phyloP scores from a whole-genome alignment of 2,797 vertebrate genomes.

The Momotus momota region DNA sequence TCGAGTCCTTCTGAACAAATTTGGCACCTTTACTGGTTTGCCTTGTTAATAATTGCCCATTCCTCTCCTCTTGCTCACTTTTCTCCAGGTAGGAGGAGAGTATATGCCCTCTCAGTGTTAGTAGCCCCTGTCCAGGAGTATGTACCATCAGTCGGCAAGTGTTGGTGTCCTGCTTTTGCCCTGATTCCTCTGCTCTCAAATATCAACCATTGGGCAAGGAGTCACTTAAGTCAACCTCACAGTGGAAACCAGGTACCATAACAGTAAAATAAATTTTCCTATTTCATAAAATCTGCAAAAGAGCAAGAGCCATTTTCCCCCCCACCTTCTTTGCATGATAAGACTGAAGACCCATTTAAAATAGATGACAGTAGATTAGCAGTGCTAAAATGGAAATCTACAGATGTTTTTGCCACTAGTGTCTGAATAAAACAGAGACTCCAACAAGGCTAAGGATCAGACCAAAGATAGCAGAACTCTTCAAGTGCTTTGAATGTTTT shows the following conservation, averaged over 20 bases:
- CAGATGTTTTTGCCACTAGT: conserved; percentile 7
- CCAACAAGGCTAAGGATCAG: conserved; percentile 8
- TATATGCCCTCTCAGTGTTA: neutral
- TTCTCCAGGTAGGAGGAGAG: neutral
- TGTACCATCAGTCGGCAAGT: neutral
- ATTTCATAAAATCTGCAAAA: neutral
- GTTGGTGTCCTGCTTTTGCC: neutral
- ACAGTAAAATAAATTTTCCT: neutral
- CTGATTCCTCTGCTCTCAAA: neutral
- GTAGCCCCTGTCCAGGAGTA: neutral
- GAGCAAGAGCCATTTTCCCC: neutral
- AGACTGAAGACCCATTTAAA: neutral
- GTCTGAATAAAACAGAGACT: conserved; percentile 10
- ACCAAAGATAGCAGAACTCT: conserved; percentile 16
- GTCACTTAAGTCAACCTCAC: neutral
- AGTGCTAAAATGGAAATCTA: neutral
- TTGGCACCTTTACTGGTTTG: neutral
- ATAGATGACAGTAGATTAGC: neutral
- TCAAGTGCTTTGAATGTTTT: conserved; percentile 9
- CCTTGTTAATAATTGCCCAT: neutral
- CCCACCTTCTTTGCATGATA: neutral
- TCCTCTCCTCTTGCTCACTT: neutral
- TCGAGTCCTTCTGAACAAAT: neutral
- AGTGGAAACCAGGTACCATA: neutral
- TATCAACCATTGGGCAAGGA: neutral